Conservation (phyloP, 37 sponge, comb jelly and placozoan species). For the Diacarnus erythraeanus region DNA sequence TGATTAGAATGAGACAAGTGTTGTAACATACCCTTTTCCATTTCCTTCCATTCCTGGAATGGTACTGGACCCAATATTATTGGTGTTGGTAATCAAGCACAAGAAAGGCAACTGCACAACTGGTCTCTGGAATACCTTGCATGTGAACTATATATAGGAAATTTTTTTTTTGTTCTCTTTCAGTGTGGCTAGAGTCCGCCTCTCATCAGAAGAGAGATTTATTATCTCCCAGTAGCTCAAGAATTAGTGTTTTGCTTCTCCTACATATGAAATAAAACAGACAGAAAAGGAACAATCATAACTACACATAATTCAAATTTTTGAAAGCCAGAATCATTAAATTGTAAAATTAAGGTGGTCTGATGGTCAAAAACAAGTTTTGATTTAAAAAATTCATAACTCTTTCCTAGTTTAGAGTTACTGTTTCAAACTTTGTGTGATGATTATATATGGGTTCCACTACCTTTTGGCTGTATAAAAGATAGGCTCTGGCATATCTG, state of each 20-base stretch:
- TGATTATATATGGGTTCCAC: background rate
- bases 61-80: constrained; percentile 39
- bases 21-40: constrained; percentile 66
- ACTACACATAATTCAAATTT: background rate
- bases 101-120: too few relatives aligned
- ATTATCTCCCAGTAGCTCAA: constrained; percentile 64
- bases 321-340: too few relatives aligned
- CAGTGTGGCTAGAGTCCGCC: constrained; percentile 58
- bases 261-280: too few relatives aligned
- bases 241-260: constrained; percentile 72
- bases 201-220: constrained; percentile 71
- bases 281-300: background rate
- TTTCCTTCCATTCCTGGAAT: constrained; percentile 48
- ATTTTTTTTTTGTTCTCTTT: constrained; percentile 13
- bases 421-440: background rate
- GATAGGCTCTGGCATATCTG: background rate
- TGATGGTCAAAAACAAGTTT: too few relatives aligned
- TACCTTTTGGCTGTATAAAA: background rate
- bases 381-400: background rate
- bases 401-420: background rate
- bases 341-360: too few relatives aligned
- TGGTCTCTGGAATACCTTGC: background rate
- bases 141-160: too few relatives aligned
- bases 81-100: background rate
- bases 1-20: background rate